These are phyloP conservation scores for Oopsacas minuta DNA, from an alignment of 37 sponge, comb jelly and placozoan genomes.

Conservation along the genomic window DNA sequence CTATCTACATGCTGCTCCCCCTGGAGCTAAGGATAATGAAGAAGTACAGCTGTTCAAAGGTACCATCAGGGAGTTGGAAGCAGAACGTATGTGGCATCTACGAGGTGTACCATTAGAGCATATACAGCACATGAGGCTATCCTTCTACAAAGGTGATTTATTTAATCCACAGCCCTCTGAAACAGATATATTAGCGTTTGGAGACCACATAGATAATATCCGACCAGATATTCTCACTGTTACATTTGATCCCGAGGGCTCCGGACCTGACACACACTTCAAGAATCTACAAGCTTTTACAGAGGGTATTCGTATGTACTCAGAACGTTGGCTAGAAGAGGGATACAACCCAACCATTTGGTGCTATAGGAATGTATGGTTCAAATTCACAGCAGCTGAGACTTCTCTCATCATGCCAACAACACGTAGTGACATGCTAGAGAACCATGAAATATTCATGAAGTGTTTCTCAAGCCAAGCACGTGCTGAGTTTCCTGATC, in stretches of 20 bases:
- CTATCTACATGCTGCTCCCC: not conserved
- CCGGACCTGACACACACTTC: constrained; percentile 2
- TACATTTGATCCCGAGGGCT: constrained; percentile 1
- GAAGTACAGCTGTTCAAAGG: not conserved
- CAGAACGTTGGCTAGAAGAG: not conserved
- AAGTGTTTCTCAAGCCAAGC: constrained; percentile 3
- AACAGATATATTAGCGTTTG: not conserved
- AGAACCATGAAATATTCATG: constrained; percentile 16
- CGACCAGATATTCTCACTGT: not conserved
- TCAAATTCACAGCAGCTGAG: not conserved
- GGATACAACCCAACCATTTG: constrained; percentile 13
- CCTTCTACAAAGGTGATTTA: constrained; percentile 6
- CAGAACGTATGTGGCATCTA: constrained; percentile 1
- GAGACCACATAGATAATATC: not conserved
- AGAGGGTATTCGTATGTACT: not conserved
- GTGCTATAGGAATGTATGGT: constrained; percentile 6
- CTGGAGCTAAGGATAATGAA: not conserved
- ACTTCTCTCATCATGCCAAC: not conserved
- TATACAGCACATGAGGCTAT: not conserved
- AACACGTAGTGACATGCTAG: not conserved
- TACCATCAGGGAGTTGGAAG: not conserved
- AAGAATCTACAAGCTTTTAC: not conserved
- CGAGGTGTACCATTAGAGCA: not conserved
- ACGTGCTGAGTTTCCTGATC: not conserved
- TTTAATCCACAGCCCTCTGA: not conserved